These are phyloP conservation scores for Batillaria attramentaria DNA, from an alignment of 1,140 invertebrate genomes.

Conservation along the genomic window DNA sequence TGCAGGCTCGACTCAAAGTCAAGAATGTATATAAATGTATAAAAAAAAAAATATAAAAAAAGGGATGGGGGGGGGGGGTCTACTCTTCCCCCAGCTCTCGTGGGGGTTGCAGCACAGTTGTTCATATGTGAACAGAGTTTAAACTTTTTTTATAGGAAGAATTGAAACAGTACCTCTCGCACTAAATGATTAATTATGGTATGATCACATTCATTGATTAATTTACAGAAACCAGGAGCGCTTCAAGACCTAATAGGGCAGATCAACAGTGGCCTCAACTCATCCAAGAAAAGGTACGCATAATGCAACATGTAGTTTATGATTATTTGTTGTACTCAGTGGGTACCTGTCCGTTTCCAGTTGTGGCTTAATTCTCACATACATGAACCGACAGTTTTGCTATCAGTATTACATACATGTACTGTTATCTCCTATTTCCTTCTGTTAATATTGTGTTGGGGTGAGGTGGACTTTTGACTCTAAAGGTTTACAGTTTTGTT, in stretches of 20 bases:
- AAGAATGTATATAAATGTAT: no score
- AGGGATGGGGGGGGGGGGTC: no score
- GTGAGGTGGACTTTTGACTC: neutral
- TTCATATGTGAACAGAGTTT: neutral
- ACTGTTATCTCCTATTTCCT: neutral
- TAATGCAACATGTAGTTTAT: no score
- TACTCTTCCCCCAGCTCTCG: neutral
- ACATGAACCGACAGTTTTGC: neutral
- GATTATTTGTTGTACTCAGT: neutral
- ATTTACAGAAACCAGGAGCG: constrained; percentile 35
- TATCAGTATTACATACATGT: neutral
- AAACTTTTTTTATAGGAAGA: neutral
- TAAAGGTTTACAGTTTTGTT: neutral
- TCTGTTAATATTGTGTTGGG: neutral
- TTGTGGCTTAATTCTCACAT: neutral
- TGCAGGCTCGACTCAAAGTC: no score
- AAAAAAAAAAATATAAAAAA: no score
- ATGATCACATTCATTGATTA: neutral
- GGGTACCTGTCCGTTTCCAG: neutral
- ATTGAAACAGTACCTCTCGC: neutral
- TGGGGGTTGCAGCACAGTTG: neutral
- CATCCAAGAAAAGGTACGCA: constrained; percentile 37
- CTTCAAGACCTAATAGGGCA: constrained; percentile 31
- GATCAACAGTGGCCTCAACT: constrained; percentile 39
- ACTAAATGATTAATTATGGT: neutral